These are phyloP conservation scores for Habropoda laboriosa DNA, from an alignment of 1,140 invertebrate species.

Conservation along the genomic window DNA sequence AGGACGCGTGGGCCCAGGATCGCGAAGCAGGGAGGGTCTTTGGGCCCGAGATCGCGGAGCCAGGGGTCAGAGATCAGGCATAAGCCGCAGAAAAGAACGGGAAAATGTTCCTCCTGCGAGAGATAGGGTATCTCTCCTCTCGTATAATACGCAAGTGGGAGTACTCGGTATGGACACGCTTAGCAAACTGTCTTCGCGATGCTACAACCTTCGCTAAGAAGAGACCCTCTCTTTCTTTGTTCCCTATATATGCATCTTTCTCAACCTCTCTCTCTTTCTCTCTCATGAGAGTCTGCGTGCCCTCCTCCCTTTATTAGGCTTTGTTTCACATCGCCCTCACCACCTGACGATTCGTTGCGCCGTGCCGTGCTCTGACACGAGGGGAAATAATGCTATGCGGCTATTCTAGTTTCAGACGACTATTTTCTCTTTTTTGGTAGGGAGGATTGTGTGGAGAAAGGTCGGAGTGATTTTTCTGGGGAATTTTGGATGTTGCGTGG, in stretches of 20 bases:
- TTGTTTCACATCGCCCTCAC: slow-evolving; percentile 55
- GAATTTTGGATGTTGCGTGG: too few species aligned
- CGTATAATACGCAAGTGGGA: slow-evolving; percentile 77
- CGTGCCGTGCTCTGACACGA: slow-evolving; percentile 24
- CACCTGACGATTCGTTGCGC: slow-evolving; percentile 43
- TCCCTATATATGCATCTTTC: too few species aligned
- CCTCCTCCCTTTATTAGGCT: slow-evolving; percentile 59
- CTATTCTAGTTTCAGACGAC: too few species aligned
- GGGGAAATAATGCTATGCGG: too few species aligned
- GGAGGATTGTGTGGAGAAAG: too few species aligned
- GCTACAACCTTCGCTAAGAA: slow-evolving; percentile 60
- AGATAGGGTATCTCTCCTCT: slow-evolving; percentile 74
- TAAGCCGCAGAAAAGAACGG: slow-evolving; percentile 65
- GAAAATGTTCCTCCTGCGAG: slow-evolving; percentile 70
- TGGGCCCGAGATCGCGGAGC: slow-evolving; percentile 32
- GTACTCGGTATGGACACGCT: slow-evolving; percentile 53
- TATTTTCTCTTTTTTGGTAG: too few species aligned
- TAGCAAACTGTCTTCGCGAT: slow-evolving; percentile 28
- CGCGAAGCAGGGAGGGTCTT: slow-evolving; percentile 48
- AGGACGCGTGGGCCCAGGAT: slow-evolving; percentile 71
- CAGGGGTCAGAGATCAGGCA: slow-evolving; percentile 73
- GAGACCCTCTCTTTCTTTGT: slow-evolving; percentile 32
- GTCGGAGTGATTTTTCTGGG: too few species aligned
- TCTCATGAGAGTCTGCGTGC: slow-evolving; percentile 25
- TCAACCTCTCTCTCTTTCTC: slow-evolving; percentile 47